Percentiles rank a stretch among this genome's conserved stretches.
These are phyloP conservation scores for Euglossa dilemma DNA, from an alignment of 1,140 invertebrate genomes.

Conservation along the genomic window DNA sequence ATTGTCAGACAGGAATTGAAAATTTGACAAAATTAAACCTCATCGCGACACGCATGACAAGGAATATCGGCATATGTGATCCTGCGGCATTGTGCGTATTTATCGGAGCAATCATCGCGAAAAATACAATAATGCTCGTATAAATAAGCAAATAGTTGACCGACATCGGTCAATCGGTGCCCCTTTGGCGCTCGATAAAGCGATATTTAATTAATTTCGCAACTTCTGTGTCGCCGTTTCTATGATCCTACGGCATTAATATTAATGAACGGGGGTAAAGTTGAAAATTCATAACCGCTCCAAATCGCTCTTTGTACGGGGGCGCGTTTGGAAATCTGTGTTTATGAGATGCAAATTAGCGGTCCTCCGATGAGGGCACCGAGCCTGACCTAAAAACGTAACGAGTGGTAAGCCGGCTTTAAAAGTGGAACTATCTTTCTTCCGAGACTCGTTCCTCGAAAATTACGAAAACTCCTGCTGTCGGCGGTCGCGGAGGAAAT, in stretches of 20 bases:
- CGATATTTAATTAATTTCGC: background rate
- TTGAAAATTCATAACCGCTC: conserved; percentile 11
- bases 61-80: background rate
- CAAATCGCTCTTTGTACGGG: conserved; percentile 14
- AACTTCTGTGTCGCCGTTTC: background rate
- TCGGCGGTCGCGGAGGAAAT: background rate
- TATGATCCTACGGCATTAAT: background rate
- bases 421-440: conserved; percentile 40
- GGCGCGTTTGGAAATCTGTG: conserved; percentile 31
- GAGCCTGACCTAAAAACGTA: conserved; percentile 39
- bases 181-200: background rate
- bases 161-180: background rate
- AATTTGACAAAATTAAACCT: too few relatives aligned
- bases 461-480: conserved; percentile 6
- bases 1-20: too few relatives aligned
- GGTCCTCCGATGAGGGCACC: conserved; percentile 1
- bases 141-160: conserved; percentile 1
- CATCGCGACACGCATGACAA: too few relatives aligned
- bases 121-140: background rate
- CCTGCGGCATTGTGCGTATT: background rate
- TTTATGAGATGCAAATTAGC: conserved; percentile 46
- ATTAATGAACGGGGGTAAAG: conserved; percentile 2
- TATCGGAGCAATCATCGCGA: background rate
- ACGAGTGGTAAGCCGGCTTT: conserved; percentile 47
- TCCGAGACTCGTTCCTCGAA: conserved; percentile 23